Evolutionary conservation across 1,140 invertebrate species (phyloP), one percentile per base, ranked within the genome.

Genomic region (Macrocentrus cingulum): DNA sequence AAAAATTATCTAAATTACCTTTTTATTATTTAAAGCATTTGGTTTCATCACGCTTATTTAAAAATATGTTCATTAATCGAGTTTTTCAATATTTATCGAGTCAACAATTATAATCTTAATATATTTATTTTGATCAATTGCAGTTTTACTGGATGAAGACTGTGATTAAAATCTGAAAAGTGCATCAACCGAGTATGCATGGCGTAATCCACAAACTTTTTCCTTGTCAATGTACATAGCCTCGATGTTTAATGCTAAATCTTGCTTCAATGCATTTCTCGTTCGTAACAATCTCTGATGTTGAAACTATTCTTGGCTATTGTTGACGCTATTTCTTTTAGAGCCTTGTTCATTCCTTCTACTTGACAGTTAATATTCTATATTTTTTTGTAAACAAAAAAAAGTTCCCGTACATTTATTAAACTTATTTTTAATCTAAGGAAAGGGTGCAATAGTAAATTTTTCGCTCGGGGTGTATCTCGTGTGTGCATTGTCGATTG

Each of bases 181-280:
- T 32, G 88, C 87, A 50, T 87, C 91, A 53, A 91, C 88, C 36
- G 95, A 94, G 80, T 95, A 97, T 6, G 91, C 91, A 54, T 93
- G 85, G 51, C 95, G 82, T 63, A 96, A 83, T n/a, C 92, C 91
- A 78, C 93, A 86, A 71, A 95, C 96, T 80, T 95, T 94, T 76
- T 97, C 94, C 49, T 92, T 83, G 80, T 98, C 95, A 60, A 97
- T 94, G 73, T 95, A 95, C 41, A 97, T 78, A 6, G 92, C 88
- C 71, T 95, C 94, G 48, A 92, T 87, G 82, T 97, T 98, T 66
- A 90, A 83, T 36, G 91, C 86, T 19, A 97, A 80, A 77, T 97
- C 94, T 49, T 89, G 86, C 79, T 97, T 94, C 15, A 98, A 80
- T 53, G 84, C 84, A 36, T 90, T 86, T 67, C 90, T 85, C 1